A percentile compares a stretch with the other conserved stretches of the same genome.
Evolutionary conservation across 2,113 vertebrate genomes (phyloP).

Genomic region (Hemibagrus wyckioides): DNA sequence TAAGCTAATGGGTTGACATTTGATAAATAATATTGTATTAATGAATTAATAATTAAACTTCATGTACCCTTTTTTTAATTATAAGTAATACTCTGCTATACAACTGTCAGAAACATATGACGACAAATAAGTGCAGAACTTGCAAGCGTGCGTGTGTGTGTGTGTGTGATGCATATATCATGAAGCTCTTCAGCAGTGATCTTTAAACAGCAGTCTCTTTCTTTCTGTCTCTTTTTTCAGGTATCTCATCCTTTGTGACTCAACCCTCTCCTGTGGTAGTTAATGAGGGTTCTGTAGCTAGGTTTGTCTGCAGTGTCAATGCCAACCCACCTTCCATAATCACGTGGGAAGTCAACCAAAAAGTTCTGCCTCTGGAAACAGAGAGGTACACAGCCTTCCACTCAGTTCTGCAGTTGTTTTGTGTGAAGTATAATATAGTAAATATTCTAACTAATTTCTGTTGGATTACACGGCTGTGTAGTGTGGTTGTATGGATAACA

Average conservation of each 20-base stretch:
- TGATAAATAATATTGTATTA: background rate
- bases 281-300: slow-evolving; percentile 82
- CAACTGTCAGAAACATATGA: background rate
- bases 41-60: background rate
- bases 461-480: background rate
- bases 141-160: too few species aligned
- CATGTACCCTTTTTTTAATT: background rate
- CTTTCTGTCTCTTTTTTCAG: slow-evolving; percentile 65
- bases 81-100: background rate
- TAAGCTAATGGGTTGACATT: background rate
- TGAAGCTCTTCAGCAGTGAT: background rate
- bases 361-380: slow-evolving; percentile 74
- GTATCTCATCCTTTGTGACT: slow-evolving; percentile 84
- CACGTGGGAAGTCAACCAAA: slow-evolving; percentile 93
- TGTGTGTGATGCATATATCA: background rate
- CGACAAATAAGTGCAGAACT: background rate
- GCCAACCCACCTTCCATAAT: slow-evolving; percentile 83
- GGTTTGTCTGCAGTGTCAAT: slow-evolving; percentile 86
- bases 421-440: background rate
- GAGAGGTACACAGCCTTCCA: slow-evolving; percentile 79
- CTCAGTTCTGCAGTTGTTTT: background rate
- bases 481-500: background rate
- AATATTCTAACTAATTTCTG: background rate
- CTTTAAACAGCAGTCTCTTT: background rate
- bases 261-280: slow-evolving; percentile 81